These are phyloP conservation scores for Neodiprion fabricii DNA, from an alignment of 1,140 invertebrate genomes.

Conservation along the genomic window DNA sequence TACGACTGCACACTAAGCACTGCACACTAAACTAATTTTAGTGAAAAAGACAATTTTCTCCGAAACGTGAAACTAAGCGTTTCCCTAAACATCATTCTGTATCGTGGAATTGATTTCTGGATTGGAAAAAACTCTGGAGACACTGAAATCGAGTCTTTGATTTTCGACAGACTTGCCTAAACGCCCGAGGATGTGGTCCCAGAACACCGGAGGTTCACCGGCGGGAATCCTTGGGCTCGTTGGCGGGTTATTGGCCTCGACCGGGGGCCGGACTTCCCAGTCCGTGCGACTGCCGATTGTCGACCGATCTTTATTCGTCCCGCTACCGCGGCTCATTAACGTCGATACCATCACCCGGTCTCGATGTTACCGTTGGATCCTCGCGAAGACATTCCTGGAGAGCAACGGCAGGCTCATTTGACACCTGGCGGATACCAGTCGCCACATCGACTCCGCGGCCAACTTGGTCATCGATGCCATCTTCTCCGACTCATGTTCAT, in stretches of 20 bases:
- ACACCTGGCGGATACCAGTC: slow-evolving; percentile 52
- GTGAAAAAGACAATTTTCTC: too few species aligned
- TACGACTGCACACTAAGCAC: too few species aligned
- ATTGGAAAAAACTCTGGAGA: too few species aligned
- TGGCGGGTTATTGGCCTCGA: slow-evolving; percentile 49
- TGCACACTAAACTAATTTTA: too few species aligned
- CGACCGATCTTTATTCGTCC: slow-evolving; percentile 49
- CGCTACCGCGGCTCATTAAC: slow-evolving; percentile 58
- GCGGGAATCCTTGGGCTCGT: slow-evolving; percentile 50
- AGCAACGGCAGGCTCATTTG: slow-evolving; percentile 53
- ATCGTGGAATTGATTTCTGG: too few species aligned
- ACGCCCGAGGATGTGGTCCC: slow-evolving; percentile 45
- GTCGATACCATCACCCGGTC: slow-evolving; percentile 55
- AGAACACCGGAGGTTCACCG: slow-evolving; percentile 53
- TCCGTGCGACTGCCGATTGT: slow-evolving; percentile 56
- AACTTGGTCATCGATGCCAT: slow-evolving; percentile 63
- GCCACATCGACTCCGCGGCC: slow-evolving; percentile 46
- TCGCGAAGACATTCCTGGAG: slow-evolving; percentile 57
- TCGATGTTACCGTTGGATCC: slow-evolving; percentile 51
- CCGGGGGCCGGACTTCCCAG: slow-evolving; percentile 46
- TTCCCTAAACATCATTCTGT: too few species aligned
- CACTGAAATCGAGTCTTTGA: neutral
- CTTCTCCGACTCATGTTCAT: slow-evolving; percentile 60
- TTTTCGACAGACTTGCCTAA: slow-evolving; percentile 43
- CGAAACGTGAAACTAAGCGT: too few species aligned